phyloP scores from a whole-genome alignment of 2,797 vertebrate genomes.

The Serranus cabrilla region DNA sequence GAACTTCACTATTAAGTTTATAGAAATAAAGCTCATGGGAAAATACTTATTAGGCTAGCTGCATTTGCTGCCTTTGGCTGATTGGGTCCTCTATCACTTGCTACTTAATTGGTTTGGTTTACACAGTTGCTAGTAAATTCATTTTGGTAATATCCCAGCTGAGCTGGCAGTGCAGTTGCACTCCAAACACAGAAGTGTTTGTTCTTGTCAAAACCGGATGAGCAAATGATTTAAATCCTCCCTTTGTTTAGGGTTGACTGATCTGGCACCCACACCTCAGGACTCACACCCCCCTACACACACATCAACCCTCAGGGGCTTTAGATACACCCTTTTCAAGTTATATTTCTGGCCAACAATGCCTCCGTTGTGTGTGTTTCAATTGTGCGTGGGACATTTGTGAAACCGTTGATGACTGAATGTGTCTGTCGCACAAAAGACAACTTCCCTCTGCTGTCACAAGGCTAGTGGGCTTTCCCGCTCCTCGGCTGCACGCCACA shows the following conservation, averaged over 20 bases:
- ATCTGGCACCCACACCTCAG: constrained; percentile 69
- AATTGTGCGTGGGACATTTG: constrained; percentile 50
- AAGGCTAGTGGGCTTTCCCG: constrained; percentile 50
- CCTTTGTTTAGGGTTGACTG: constrained; percentile 73
- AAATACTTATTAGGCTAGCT: constrained; percentile 51
- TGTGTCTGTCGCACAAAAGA: constrained; percentile 52
- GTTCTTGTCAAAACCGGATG: constrained; percentile 68
- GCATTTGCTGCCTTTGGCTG: constrained; percentile 45
- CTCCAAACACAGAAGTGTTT: constrained; percentile 53
- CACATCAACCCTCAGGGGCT: constrained; percentile 32
- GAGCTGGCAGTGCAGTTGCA: constrained; percentile 30
- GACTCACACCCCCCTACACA: constrained; percentile 23
- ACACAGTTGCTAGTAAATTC: constrained; percentile 60
- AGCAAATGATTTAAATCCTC: constrained; percentile 77
- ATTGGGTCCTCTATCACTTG: constrained; percentile 52
- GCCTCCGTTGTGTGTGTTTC: constrained; percentile 48
- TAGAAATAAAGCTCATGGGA: constrained; percentile 57
- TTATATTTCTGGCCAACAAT: constrained; percentile 64
- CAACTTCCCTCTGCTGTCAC: constrained; percentile 61
- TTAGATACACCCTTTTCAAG: constrained; percentile 69
- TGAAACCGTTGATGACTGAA: constrained; percentile 59
- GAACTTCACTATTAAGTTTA: constrained; percentile 67
- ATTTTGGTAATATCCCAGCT: constrained; percentile 56
- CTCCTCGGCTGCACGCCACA: constrained; percentile 11
- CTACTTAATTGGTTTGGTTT: constrained; percentile 72